A percentile compares a stretch with the other conserved stretches of the same genome.
Evolutionary conservation across 2,113 vertebrate genomes (phyloP).

Genomic region (Pelmatolapia mariae): DNA sequence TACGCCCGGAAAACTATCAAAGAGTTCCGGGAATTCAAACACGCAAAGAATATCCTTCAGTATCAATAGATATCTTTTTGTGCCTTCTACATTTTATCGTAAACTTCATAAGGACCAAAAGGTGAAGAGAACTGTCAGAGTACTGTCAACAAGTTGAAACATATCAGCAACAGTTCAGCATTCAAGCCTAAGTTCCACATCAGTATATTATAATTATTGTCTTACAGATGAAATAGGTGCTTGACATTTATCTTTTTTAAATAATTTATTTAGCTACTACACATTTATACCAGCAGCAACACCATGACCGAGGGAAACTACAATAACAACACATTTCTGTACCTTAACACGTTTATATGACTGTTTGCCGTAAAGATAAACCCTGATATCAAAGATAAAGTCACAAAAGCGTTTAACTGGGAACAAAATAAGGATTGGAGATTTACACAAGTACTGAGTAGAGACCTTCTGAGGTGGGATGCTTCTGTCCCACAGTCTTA

Average conservation of each 20-base stretch:
- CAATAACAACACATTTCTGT: neutral
- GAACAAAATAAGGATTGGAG: neutral
- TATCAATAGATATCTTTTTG: neutral
- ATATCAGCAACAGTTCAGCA: neutral
- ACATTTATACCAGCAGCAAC: neutral
- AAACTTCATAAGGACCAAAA: neutral
- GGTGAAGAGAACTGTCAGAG: neutral
- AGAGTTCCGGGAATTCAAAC: constrained; percentile 86
- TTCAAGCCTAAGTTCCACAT: neutral
- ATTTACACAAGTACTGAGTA: neutral
- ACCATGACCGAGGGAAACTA: neutral
- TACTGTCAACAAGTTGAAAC: neutral
- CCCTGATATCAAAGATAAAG: neutral
- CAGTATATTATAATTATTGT: neutral
- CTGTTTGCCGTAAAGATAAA: neutral
- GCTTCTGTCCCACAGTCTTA: neutral
- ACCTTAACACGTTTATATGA: neutral
- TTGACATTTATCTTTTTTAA: neutral
- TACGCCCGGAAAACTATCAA: constrained; percentile 84
- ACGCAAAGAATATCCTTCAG: constrained; percentile 90
- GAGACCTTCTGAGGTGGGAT: neutral
- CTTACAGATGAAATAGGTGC: neutral
- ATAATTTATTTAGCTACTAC: neutral
- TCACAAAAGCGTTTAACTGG: neutral
- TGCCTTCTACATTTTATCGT: neutral